Base-by-base conservation (phyloP, 2,113 vertebrate genomes). In the Oryzias melastigma region DNA sequence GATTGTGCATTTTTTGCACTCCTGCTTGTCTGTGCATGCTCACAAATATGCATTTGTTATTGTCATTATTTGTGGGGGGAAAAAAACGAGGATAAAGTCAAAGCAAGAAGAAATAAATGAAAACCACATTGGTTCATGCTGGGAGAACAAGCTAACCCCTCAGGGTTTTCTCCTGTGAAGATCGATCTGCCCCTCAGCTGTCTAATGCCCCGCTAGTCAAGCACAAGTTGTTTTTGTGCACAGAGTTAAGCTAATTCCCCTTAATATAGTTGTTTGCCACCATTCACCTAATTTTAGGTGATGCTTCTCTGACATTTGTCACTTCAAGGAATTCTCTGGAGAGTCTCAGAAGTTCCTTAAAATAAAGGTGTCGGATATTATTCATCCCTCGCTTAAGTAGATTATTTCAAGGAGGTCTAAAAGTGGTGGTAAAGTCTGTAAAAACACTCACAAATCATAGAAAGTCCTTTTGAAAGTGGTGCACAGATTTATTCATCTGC, bases 1-100 rank as follows among this genome's bases (percentile, higher is more conserved):
- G 54, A 66, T 71, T 67, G 65, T 17, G 68, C 68, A 53, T 48
- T 45, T 53, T 22, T 46, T 71, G 62, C 57, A 5, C 60, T 48
- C 57, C 1, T 19, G 41, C 48, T 51, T 22, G 57, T 65, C 54
- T 49, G 56, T 52, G 55, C 42, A 55, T n/a, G 63, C 25, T 54
- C 7, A 13, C 45, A 14, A n/a, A 20, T 20, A 55, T 50, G 44
- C 25, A 52, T 78, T 61, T 70, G 56, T 75, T 72, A 63, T 24
- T 51, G 65, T 68, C 29, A 19, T 16, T 58, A 40, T 61, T 29
- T 29, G 62, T 35, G 40, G 35, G 40, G 58, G 52, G 50, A 22
- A 25, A 57, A 58, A 25, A 49, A 8, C 14, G 5, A 15, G 46
- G 20, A 66, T 42, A 42, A 62, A 51, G 43, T 27, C 42, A 45